Percentiles rank a stretch among this genome's conserved stretches.
These are phyloP conservation scores for Tautogolabrus adspersus DNA, from an alignment of 2,113 vertebrate species.

Conservation along the genomic window DNA sequence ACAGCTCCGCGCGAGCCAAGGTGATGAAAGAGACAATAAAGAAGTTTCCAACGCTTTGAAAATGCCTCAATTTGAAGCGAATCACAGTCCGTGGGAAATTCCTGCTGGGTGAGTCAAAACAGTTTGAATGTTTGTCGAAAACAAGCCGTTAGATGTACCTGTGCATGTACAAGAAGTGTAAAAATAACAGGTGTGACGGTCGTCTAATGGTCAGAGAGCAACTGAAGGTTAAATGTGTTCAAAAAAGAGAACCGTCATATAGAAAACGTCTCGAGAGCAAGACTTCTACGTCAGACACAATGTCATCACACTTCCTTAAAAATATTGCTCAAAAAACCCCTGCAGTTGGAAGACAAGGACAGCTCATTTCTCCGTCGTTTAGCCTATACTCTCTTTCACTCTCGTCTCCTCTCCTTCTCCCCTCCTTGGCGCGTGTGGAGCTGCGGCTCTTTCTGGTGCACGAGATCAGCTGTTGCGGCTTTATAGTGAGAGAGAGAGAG, in stretches of 20 bases:
- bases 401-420: slow-evolving; percentile 28
- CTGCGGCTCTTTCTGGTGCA: slow-evolving; percentile 81
- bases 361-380: background rate
- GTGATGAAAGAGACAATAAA: background rate
- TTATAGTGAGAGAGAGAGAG: slow-evolving; percentile 81
- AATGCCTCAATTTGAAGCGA: background rate
- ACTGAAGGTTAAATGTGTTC: slow-evolving; percentile 6
- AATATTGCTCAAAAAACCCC: slow-evolving; percentile 41
- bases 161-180: background rate
- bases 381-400: slow-evolving; percentile 35
- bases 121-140: background rate
- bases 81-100: slow-evolving; percentile 18
- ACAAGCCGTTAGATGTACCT: background rate
- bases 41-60: background rate
- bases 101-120: slow-evolving; percentile 27
- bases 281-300: slow-evolving; percentile 4
- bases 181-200: background rate
- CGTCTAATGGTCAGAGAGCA: background rate
- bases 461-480: slow-evolving; percentile 87
- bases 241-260: slow-evolving; percentile 12
- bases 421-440: slow-evolving; percentile 65
- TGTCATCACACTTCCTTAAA: slow-evolving; percentile 12
- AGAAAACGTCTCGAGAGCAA: slow-evolving; percentile 18
- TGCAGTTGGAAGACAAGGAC: slow-evolving; percentile 48
- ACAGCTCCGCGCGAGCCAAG: slow-evolving; percentile 76